These are phyloP conservation scores for Avahi laniger DNA, from an alignment of 2,797 vertebrate genomes.

Conservation along the genomic window DNA sequence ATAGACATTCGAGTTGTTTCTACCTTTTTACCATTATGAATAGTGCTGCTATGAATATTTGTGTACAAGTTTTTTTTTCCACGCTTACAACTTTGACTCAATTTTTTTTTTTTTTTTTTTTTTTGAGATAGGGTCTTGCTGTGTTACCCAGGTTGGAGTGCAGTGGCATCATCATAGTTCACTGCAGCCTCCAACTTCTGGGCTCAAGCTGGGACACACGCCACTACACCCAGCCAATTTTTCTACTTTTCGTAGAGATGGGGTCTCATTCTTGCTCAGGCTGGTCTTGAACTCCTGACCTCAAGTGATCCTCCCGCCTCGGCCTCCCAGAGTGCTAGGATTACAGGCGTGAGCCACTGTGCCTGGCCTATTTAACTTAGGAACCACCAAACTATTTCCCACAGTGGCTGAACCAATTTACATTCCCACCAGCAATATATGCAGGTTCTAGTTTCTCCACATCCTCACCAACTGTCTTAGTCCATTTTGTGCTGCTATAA, in stretches of 20 bases:
- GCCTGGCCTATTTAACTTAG: background rate
- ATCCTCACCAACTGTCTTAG: background rate
- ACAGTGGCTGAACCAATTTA: background rate
- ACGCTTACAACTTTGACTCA: too few relatives aligned
- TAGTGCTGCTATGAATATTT: background rate
- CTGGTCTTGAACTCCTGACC: too few relatives aligned
- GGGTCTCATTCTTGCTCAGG: too few relatives aligned
- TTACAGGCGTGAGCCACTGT: too few relatives aligned
- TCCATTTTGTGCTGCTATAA: background rate
- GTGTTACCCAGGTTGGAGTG: background rate
- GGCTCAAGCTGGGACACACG: background rate
- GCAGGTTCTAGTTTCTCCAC: background rate
- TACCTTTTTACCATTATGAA: background rate
- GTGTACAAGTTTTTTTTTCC: background rate
- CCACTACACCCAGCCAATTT: background rate
- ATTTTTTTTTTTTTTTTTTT: too few relatives aligned
- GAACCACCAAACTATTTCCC: background rate
- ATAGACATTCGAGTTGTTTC: background rate
- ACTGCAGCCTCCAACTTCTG: background rate
- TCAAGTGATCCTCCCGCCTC: too few relatives aligned
- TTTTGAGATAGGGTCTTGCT: too few relatives aligned
- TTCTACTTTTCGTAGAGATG: too few relatives aligned
- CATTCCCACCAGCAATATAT: background rate
- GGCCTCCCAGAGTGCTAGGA: too few relatives aligned
- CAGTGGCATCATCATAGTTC: background rate